Conservation (phyloP, 2,888 invertebrate species). For the Temnothorax unifasciatus region DNA sequence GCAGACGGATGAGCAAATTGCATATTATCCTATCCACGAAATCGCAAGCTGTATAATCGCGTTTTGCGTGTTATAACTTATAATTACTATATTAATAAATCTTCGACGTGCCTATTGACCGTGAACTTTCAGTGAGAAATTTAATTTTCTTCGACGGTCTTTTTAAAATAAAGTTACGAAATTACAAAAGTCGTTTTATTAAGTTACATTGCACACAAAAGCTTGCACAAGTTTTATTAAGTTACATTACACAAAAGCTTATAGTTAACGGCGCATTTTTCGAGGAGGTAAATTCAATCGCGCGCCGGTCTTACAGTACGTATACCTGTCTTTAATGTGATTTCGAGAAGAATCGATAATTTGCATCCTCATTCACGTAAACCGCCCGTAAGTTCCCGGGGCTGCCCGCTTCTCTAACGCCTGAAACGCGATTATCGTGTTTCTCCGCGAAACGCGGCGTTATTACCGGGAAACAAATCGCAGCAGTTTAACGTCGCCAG, state of each 20-base stretch:
- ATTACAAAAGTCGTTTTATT: no score
- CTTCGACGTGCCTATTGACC: not conserved
- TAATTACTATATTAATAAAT: slow-evolving; percentile 35
- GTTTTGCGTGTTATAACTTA: slow-evolving; percentile 9
- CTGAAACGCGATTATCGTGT: not conserved
- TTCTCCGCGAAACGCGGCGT: slow-evolving; percentile 1
- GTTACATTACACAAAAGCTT: not conserved
- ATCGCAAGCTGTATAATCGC: slow-evolving; percentile 15
- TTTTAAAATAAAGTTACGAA: not conserved
- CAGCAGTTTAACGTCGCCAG: slow-evolving; percentile 12
- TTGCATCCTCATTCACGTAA: not conserved
- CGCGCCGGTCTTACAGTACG: not conserved
- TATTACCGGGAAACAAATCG: slow-evolving; percentile 38
- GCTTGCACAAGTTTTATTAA: slow-evolving; percentile 5
- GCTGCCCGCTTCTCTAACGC: not conserved
- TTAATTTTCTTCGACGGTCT: not conserved
- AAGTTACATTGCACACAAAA: not conserved
- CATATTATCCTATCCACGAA: slow-evolving; percentile 16
- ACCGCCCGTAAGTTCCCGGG: not conserved
- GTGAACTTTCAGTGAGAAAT: not conserved
- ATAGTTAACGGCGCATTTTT: not conserved
- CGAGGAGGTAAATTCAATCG: slow-evolving; percentile 18
- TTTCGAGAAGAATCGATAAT: slow-evolving; percentile 2
- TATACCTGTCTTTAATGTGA: not conserved
- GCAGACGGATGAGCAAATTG: slow-evolving; percentile 28